phyloP scores from a whole-genome alignment of 2,797 vertebrate genomes.

The Takifugu ocellatus region DNA sequence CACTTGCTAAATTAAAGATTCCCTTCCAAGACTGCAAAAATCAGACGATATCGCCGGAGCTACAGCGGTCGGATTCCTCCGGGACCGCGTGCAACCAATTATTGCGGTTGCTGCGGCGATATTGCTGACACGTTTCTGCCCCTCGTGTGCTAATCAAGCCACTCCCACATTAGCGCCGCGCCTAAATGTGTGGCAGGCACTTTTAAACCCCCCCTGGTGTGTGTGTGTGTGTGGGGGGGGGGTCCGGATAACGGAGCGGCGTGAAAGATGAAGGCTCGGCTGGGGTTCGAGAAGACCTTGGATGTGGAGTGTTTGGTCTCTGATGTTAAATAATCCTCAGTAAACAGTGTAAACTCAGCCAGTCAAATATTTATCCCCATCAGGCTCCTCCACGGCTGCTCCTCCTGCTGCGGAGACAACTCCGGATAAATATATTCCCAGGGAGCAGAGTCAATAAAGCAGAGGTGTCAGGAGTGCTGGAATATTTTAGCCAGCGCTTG shows the following conservation, averaged over 20 bases:
- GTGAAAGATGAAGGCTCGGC: slow-evolving; percentile 3
- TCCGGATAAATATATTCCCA: slow-evolving; percentile 48
- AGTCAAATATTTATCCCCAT: slow-evolving; percentile 62
- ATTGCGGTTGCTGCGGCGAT: slow-evolving; percentile 23
- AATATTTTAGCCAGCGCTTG: no score
- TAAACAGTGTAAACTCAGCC: slow-evolving; percentile 54
- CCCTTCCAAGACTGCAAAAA: slow-evolving; percentile 31
- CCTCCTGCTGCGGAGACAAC: slow-evolving; percentile 21
- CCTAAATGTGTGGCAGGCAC: background rate
- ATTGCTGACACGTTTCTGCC: slow-evolving; percentile 42
- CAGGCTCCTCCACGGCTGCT: slow-evolving; percentile 8
- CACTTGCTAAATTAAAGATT: slow-evolving; percentile 12
- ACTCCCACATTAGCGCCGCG: background rate
- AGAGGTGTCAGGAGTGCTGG: no score
- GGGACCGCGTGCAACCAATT: slow-evolving; percentile 29
- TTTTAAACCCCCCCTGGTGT: background rate
- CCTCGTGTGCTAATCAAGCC: slow-evolving; percentile 37
- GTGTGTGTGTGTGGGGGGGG: background rate
- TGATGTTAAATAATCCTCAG: slow-evolving; percentile 53
- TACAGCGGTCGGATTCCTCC: slow-evolving; percentile 25
- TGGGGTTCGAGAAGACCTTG: slow-evolving; percentile 11
- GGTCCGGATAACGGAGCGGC: slow-evolving; percentile 13
- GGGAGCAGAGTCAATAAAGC: slow-evolving; percentile 26
- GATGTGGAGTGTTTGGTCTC: slow-evolving; percentile 27
- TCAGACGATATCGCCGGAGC: slow-evolving; percentile 29